Base-by-base conservation (phyloP, 2,797 vertebrate species). In the Anomalospiza imberbis region DNA sequence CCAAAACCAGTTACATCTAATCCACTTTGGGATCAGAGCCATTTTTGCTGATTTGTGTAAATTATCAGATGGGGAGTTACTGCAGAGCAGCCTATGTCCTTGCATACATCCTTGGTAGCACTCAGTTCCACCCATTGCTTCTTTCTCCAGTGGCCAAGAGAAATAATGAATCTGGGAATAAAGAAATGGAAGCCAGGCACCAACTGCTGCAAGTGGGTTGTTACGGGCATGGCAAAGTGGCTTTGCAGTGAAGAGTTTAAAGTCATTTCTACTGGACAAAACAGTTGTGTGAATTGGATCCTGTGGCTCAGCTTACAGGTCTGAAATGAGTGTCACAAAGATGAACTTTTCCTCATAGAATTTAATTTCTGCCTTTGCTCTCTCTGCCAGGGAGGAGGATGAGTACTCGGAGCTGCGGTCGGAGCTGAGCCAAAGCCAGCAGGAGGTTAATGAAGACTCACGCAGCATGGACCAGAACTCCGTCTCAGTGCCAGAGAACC, bases 341-440 rank as follows among this genome's bases (percentile, higher is more conserved):
- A 36, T 50, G 29, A 0, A 0, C 38, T 9, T 34, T 48, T 80
- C 76, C n/a, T 78, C 31, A 53, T 42, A 79, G 22, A 12, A 55
- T 74, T 86, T 88, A 7, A 68, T 81, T 63, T 79, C 70, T 93
- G 73, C 19, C 36, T 94, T 93, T 96, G 14, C 63, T 77, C 8
- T 85, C 54, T 72, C 26, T 80, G 47, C 66, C 94, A 99, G 98
- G 96, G 98, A 99, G 93, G 98, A 99, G 95, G 98, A 98, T 98
- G 98, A 99, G 65, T 98, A 98, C 94, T 99, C 98, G 1, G 98
- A 99, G 88, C 93, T 98, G 34, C 97, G 97, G 40, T 99, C 98
- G 2, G 98, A 99, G 67, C 98, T 99, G 96, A 98, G 98, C 96
- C 98, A 98, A 75, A 99, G 98, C 90, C 98, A 99, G 57, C 98